Base-by-base conservation (phyloP, 2,113 vertebrate genomes). In the Tapirus terrestris region DNA sequence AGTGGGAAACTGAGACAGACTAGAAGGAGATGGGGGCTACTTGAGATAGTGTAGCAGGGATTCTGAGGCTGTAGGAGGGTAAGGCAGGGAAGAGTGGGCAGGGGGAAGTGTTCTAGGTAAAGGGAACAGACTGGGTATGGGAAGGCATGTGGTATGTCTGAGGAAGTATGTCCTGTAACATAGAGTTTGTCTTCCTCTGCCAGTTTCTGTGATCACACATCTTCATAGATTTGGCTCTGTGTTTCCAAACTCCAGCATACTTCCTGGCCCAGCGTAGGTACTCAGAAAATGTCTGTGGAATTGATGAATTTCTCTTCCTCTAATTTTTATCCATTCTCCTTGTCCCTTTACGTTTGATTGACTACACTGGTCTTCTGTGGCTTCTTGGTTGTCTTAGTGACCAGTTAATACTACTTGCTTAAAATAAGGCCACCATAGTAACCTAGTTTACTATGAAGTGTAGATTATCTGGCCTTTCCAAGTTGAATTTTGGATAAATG, bases 381-480 rank as follows among this genome's bases (percentile, higher is more conserved):
- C 87, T 91, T 89, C 51, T 84, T 94, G 13, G 31, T 86, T 95
- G 70, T 12, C 70, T 81, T 91, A 91, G 81, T 91, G 36, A 39
- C 75, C 18, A 75, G 1, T 73, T 91, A 43, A 9, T 39, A 73
- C 4, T 1, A 27, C 29, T 91, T 94, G 67, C 91, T 79, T 93
- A 93, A 93, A 83, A 48, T 88, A 89, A 94, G 14, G 14, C 65
- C 14, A 48, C 63, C 31, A 25, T 53, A 53, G 67, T 96, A 60
- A 94, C 29, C 33, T 76, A 60, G 56, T 67, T 75, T 76, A 68
- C 53, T 51, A 20, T 76, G 77, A 93, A 91, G 48, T 81, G 87
- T 75, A 86, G 31, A 14, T 86, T 70, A 67, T 86, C 51, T 45
- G 2, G 63, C n/a, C 17, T 83, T 89, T 82, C 45, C 21, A 94